These are phyloP conservation scores for Sebastes hubbsi DNA, from an alignment of 2,797 vertebrate genomes.

Conservation along the genomic window DNA sequence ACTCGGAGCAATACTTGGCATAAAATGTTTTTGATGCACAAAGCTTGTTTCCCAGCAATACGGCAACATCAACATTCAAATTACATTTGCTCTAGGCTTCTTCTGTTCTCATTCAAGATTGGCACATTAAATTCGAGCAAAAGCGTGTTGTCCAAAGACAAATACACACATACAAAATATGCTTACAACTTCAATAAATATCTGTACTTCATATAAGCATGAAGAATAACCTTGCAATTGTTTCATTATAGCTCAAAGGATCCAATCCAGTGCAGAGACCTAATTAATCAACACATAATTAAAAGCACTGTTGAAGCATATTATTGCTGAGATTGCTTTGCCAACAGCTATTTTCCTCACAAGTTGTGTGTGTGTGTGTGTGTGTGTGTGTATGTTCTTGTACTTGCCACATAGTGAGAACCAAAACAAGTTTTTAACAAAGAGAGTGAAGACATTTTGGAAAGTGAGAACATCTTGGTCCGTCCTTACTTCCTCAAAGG, in stretches of 20 bases:
- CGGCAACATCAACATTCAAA: background rate
- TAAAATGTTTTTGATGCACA: background rate
- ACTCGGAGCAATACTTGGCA: background rate
- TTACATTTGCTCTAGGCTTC: background rate
- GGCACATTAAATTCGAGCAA: background rate
- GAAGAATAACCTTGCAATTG: background rate
- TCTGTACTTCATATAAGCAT: background rate
- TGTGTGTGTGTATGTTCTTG: no score
- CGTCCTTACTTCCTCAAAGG: no score
- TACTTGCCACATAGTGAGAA: background rate
- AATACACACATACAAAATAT: background rate
- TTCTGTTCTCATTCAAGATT: background rate
- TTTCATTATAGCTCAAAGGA: constrained; percentile 35
- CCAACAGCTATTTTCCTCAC: constrained; percentile 37
- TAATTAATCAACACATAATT: constrained; percentile 61
- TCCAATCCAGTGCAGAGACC: constrained; percentile 24
- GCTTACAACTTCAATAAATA: constrained; percentile 6
- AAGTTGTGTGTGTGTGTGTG: background rate
- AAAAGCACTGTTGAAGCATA: constrained; percentile 51
- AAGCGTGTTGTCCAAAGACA: background rate
- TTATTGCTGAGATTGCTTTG: constrained; percentile 34
- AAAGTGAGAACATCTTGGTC: no score
- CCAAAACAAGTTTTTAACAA: no score
- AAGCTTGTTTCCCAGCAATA: background rate
- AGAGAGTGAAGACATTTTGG: no score